phyloP scores from a whole-genome alignment of 1,140 invertebrate genomes.

The Elysia chlorotica region DNA sequence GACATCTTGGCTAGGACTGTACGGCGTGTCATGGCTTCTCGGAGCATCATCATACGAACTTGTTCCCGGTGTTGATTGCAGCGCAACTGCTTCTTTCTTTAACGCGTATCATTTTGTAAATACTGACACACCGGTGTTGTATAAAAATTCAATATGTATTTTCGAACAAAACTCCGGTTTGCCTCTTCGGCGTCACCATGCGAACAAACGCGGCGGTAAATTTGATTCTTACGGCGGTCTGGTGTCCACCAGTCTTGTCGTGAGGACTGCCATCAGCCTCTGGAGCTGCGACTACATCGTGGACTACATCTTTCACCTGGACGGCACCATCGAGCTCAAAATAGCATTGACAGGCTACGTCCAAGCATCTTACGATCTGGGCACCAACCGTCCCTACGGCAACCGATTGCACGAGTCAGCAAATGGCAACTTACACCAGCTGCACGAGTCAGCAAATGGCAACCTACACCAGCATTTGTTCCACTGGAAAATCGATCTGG shows the following conservation, averaged over 20 bases:
- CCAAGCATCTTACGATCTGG: constrained; percentile 14
- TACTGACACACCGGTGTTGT: constrained; percentile 26
- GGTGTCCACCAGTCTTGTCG: constrained; percentile 44
- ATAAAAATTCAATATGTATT: constrained; percentile 50
- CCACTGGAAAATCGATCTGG: constrained; percentile 53
- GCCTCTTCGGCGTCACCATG: constrained; percentile 50
- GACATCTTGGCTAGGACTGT: constrained; percentile 35
- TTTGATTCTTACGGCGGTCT: constrained; percentile 44
- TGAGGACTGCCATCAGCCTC: constrained; percentile 48
- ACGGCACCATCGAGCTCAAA: constrained; percentile 50
- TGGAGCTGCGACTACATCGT: constrained; percentile 58
- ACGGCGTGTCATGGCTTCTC: constrained; percentile 44
- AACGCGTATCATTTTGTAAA: constrained; percentile 42
- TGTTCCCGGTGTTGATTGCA: constrained; percentile 51
- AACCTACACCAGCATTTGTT: constrained; percentile 54
- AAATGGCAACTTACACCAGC: constrained; percentile 47
- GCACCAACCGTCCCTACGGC: constrained; percentile 32
- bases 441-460: constrained; percentile 38
- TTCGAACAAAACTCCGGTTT: constrained; percentile 51
- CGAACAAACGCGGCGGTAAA: constrained; percentile 14
- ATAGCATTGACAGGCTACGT: constrained; percentile 49
- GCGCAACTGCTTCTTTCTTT: constrained; percentile 45
- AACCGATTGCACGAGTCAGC: constrained; percentile 36
- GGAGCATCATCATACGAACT: constrained; percentile 47
- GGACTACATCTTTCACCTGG: constrained; percentile 57